phyloP scores from a whole-genome alignment of 2,888 invertebrate genomes.

The Cryptocheilus praepositus region DNA sequence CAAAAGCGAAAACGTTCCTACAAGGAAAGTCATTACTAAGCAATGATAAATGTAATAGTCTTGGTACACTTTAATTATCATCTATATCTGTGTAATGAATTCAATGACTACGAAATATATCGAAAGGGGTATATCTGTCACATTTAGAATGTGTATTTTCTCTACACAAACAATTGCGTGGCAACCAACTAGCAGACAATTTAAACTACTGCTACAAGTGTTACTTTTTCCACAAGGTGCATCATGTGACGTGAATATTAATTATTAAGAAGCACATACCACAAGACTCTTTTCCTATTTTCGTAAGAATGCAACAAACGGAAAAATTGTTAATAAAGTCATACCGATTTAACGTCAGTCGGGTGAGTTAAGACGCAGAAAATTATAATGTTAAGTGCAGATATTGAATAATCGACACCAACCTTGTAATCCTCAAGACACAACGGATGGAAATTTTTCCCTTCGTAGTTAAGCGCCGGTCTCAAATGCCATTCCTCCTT shows the following conservation, averaged over 20 bases:
- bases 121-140: no score
- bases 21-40: no score
- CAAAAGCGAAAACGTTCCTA: no score
- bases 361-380: conserved; percentile 8
- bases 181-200: no score
- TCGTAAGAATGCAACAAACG: conserved; percentile 62
- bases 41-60: no score
- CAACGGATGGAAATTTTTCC: conserved; percentile 89
- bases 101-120: no score
- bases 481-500: conserved; percentile 97
- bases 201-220: no score
- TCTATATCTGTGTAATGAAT: no score
- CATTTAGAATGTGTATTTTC: no score
- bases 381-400: conserved; percentile 19
- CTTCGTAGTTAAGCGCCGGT: conserved; percentile 87
- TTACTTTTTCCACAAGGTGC: conserved; percentile 27
- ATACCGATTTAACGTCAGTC: conserved; percentile 19
- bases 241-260: conserved; percentile 36
- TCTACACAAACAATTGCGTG: no score
- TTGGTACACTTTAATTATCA: no score
- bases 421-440: conserved; percentile 93
- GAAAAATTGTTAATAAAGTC: conserved; percentile 48
- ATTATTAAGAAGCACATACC: conserved; percentile 61
- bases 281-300: conserved; percentile 67
- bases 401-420: conserved; percentile 38